Evolutionary conservation across 2,797 vertebrate genomes (phyloP), one percentile per base, ranked within the genome.

Genomic region (Tapirus indicus): DNA sequence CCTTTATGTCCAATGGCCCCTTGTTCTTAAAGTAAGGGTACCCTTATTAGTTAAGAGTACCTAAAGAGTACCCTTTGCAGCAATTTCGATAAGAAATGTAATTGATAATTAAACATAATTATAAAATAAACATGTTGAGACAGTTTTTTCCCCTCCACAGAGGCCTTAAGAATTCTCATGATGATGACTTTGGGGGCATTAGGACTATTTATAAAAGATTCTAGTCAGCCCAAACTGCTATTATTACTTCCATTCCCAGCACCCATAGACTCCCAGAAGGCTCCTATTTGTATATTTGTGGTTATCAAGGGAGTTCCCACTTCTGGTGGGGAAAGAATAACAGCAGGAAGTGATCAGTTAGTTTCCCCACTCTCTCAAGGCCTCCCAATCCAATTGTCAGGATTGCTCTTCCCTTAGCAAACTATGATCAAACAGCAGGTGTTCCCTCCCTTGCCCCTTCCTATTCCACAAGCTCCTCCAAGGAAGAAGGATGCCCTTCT

Each of bases 71-170:
- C 47, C 47, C 78, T 95, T 90, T 90, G 88, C 12, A 80, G 54
- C 56, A 93, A 38, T 77, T 66, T 35, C 27, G 74, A 64, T 89
- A 80, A 95, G 79, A 92, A 97, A 93, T 32, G 10, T 93, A 97
- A 97, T 47, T 92, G 62, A 93, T 93, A 49, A 95, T 90, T 90
- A 92, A 64, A 82, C 66, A 68, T 83, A 77, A 95, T 96, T 87
- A 96, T 41, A 62, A 96, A 95, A 97, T 92, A 92, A 95, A 90
- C 47, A 91, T 79, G 58, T 95, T 66, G 47, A 94, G 23, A 92
- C 5, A 80, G 35, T 54, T 90, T 91, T 91, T 56, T 17, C 47
- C 54, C 74, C 44, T 96, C 69, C 83, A 90, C 23, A 44, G 87
- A 95, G 92, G 38, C 14, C 41, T 64, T 96, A 78, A 88, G 68